Evolutionary conservation across 1,140 invertebrate genomes (phyloP).

Genomic region (Polypedilum vanderplanki): DNA sequence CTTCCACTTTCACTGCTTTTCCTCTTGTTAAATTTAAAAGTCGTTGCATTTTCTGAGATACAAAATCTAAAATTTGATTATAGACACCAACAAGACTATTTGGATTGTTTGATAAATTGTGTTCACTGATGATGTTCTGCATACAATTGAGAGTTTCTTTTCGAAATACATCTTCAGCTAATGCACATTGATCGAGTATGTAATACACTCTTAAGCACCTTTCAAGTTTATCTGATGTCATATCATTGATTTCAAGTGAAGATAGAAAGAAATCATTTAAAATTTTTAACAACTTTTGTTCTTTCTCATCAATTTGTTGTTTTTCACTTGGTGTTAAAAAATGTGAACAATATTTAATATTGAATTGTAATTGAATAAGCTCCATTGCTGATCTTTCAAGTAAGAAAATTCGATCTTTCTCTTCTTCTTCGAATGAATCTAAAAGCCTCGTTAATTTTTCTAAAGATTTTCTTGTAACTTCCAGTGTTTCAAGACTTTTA

Average conservation of each 20-base stretch:
- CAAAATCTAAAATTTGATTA: slow-evolving; percentile 61
- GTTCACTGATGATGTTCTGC: slow-evolving; percentile 66
- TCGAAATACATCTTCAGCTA: slow-evolving; percentile 64
- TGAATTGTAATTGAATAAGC: slow-evolving; percentile 39
- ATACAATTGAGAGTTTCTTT: slow-evolving; percentile 64
- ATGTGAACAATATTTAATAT: slow-evolving; percentile 37
- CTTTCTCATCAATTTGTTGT: slow-evolving; percentile 47
- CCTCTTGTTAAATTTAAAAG: slow-evolving; percentile 51
- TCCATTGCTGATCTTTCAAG: slow-evolving; percentile 41
- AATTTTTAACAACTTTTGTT: slow-evolving; percentile 49
- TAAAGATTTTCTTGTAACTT: slow-evolving; percentile 38
- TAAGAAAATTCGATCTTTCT: slow-evolving; percentile 42
- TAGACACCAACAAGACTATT: slow-evolving; percentile 68
- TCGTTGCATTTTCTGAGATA: slow-evolving; percentile 58
- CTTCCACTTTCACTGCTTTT: slow-evolving; percentile 58
- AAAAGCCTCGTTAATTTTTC: slow-evolving; percentile 37
- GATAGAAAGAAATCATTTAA: slow-evolving; percentile 55
- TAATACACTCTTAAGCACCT: slow-evolving; percentile 60
- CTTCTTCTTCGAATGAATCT: slow-evolving; percentile 36
- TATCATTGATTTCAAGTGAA: slow-evolving; percentile 48
- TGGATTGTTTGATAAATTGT: slow-evolving; percentile 60
- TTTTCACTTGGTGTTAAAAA: slow-evolving; percentile 46
- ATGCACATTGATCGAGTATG: slow-evolving; percentile 57
- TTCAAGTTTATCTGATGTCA: slow-evolving; percentile 48
- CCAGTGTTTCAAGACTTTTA: slow-evolving; percentile 37